Conservation (phyloP, 2,797 vertebrate species). For the Yasuhikotakia modesta region DNA sequence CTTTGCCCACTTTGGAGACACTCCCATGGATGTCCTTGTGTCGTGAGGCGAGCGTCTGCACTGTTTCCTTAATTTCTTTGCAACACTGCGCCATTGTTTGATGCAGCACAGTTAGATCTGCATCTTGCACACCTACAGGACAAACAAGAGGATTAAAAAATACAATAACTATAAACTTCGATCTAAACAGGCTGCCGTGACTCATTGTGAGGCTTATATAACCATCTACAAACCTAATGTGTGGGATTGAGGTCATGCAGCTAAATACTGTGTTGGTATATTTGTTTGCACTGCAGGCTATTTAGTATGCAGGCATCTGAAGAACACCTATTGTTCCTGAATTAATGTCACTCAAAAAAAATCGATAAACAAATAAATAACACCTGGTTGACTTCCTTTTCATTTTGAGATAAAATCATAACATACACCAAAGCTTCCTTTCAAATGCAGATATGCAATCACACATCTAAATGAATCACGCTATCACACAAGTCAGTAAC, state of each 20-base stretch:
- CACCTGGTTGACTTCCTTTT: slow-evolving; percentile 19
- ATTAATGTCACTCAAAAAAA: slow-evolving; percentile 22
- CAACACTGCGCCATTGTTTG: slow-evolving; percentile 91
- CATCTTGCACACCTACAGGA: slow-evolving; percentile 82
- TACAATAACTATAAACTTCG: background rate
- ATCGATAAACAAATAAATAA: slow-evolving; percentile 1
- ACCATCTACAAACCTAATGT: slow-evolving; percentile 15
- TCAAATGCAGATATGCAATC: background rate
- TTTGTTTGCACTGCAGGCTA: slow-evolving; percentile 34
- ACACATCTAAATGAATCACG: background rate
- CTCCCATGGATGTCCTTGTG: slow-evolving; percentile 93
- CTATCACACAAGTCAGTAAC: background rate
- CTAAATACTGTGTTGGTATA: background rate
- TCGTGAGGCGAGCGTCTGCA: slow-evolving; percentile 87
- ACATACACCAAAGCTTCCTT: background rate
- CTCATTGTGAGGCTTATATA: slow-evolving; percentile 20
- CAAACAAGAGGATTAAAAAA: slow-evolving; percentile 12
- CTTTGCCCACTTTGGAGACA: slow-evolving; percentile 91
- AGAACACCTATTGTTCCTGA: slow-evolving; percentile 30
- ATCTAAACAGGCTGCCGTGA: slow-evolving; percentile 34
- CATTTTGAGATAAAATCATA: background rate
- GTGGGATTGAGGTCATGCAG: slow-evolving; percentile 35
- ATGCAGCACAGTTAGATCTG: slow-evolving; percentile 83
- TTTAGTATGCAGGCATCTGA: slow-evolving; percentile 34
- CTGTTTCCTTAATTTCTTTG: slow-evolving; percentile 90